Conservation (phyloP, 2,888 invertebrate genomes). For the Patella ulyssiponensis region DNA sequence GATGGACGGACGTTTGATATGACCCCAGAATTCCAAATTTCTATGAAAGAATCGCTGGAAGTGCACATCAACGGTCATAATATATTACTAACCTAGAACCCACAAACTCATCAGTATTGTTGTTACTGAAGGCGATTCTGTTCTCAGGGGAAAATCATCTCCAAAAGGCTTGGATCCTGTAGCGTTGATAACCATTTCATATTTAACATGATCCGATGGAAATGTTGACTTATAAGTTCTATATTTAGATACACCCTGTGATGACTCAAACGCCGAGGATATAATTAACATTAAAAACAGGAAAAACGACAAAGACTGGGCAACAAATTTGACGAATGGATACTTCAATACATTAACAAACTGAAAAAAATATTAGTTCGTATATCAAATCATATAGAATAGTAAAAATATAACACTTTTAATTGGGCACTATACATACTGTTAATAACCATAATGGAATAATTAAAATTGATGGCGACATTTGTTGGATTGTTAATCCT, state of each 20-base stretch:
- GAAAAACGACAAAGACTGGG: slow-evolving; percentile 65
- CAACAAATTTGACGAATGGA: slow-evolving; percentile 69
- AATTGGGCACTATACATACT: too few species aligned
- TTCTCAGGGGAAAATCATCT: slow-evolving; percentile 55
- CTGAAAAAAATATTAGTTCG: slow-evolving; percentile 38
- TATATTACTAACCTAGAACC: slow-evolving; percentile 54
- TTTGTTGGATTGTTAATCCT: too few species aligned
- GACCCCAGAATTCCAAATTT: too few species aligned
- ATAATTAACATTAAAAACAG: slow-evolving; percentile 64
- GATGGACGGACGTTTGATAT: too few species aligned
- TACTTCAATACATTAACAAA: slow-evolving; percentile 55
- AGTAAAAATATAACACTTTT: too few species aligned
- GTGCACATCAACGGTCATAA: background rate
- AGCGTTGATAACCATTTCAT: slow-evolving; percentile 20
- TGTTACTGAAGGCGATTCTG: slow-evolving; percentile 47
- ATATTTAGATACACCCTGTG: slow-evolving; percentile 41
- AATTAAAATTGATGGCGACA: too few species aligned
- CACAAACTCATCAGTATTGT: slow-evolving; percentile 58
- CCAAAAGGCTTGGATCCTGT: slow-evolving; percentile 38
- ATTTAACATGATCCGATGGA: slow-evolving; percentile 32
- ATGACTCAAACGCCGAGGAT: slow-evolving; percentile 55
- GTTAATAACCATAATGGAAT: too few species aligned
- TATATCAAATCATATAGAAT: too few species aligned
- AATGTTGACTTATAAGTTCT: slow-evolving; percentile 38
- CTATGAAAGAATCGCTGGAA: too few species aligned